A percentile compares a stretch with the other conserved stretches of the same genome.
Conservation (phyloP, 2,888 invertebrate species). For the Drosophila seclusa region DNA sequence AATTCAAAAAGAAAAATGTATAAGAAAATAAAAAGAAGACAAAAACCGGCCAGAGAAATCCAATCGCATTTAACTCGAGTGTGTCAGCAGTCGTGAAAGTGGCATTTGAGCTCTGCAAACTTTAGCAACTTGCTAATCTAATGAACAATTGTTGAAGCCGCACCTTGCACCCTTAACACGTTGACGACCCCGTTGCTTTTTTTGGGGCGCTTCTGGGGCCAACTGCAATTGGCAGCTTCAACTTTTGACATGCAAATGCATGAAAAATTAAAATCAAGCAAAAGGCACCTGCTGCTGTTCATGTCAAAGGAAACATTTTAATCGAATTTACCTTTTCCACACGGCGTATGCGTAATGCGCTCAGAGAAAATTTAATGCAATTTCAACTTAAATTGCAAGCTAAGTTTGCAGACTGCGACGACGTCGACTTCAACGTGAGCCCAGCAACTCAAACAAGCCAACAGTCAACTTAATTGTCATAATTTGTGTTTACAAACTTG, state of each 20-base stretch:
- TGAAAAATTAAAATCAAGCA: conserved; percentile 54
- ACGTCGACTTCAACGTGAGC: conserved; percentile 14
- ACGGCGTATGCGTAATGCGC: conserved; percentile 47
- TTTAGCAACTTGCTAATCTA: conserved; percentile 79
- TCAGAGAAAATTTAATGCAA: conserved; percentile 63
- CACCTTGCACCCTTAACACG: conserved; percentile 68
- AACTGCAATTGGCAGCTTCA: conserved; percentile 67
- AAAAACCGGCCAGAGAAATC: conserved; percentile 42
- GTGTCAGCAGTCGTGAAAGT: conserved; percentile 77
- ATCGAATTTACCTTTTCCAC: conserved; percentile 65
- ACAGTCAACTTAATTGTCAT: conserved; percentile 79
- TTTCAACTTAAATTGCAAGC: conserved; percentile 64
- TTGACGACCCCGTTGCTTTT: conserved; percentile 4
- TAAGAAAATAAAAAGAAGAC: conserved; percentile 6
- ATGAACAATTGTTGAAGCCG: conserved; percentile 76
- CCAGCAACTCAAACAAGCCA: conserved; percentile 63
- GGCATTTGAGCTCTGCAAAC: conserved; percentile 75
- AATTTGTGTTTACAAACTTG: conserved; percentile 80
- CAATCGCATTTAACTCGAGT: conserved; percentile 70
- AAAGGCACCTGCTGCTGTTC: conserved; percentile 17
- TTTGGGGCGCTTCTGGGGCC: conserved; percentile 34
- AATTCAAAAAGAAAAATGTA: conserved; percentile 28
- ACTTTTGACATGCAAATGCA: conserved; percentile 63
- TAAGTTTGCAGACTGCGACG: conserved; percentile 56
- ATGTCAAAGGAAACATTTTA: conserved; percentile 59